These are phyloP conservation scores for Sebastes variabilis DNA, from an alignment of 2,797 vertebrate genomes.

Conservation along the genomic window DNA sequence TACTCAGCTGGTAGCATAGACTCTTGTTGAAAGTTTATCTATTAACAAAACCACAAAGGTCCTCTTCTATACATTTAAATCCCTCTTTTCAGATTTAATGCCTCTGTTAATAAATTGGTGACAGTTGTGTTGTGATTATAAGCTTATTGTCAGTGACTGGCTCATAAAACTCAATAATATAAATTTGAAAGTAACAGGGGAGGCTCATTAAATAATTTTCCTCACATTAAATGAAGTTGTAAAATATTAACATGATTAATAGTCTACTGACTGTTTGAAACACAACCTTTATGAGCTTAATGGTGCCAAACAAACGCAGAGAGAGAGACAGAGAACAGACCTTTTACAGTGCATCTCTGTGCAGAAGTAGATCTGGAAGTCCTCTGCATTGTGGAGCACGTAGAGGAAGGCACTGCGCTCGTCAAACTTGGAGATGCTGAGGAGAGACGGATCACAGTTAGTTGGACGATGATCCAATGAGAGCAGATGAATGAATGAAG, in stretches of 20 bases:
- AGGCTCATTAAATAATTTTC: background rate
- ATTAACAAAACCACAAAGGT: background rate
- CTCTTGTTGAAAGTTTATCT: background rate
- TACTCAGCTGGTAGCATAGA: background rate
- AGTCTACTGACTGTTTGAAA: background rate
- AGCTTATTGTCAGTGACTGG: background rate
- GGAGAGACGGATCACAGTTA: slow-evolving; percentile 46
- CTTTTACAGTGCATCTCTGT: slow-evolving; percentile 97
- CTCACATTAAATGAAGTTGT: background rate
- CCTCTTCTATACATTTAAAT: background rate
- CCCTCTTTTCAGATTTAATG: background rate
- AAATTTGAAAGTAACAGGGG: background rate
- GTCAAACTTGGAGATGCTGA: slow-evolving; percentile 97
- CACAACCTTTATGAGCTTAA: background rate
- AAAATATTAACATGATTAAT: background rate
- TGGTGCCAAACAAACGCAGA: background rate
- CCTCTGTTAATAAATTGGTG: background rate
- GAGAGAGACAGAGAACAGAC: slow-evolving; percentile 39
- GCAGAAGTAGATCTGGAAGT: slow-evolving; percentile 99
- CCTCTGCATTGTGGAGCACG: slow-evolving; percentile 96
- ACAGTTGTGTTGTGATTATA: background rate
- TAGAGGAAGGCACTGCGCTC: slow-evolving; percentile 97
- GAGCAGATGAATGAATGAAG: background rate
- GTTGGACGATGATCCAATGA: background rate
- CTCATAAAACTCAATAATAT: background rate